Percentiles rank a stretch among this genome's conserved stretches.
phyloP scores from a whole-genome alignment of 2,888 invertebrate species.

The Petrolisthes cinctipes region DNA sequence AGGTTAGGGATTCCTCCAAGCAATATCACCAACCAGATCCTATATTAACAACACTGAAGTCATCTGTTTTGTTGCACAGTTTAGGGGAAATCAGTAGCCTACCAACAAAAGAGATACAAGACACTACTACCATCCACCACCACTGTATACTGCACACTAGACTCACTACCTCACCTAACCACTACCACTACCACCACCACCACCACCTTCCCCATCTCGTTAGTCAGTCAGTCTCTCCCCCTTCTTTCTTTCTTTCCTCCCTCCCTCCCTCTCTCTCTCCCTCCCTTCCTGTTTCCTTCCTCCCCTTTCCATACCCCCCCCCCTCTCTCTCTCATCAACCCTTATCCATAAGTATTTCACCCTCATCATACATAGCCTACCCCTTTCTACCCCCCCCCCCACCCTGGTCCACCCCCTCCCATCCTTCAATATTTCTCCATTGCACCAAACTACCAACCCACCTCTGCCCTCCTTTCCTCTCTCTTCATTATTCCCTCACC shows the following conservation, averaged over 20 bases:
- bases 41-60: no score
- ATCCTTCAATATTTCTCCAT: background rate
- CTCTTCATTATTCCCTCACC: background rate
- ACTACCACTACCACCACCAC: background rate
- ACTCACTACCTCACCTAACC: background rate
- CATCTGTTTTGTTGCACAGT: no score
- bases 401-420: background rate
- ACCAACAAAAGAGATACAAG: no score
- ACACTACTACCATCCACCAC: background rate
- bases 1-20: no score
- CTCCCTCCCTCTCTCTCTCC: background rate
- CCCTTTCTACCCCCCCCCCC: background rate
- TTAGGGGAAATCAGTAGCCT: no score
- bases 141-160: background rate
- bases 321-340: conserved; percentile 10
- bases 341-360: background rate
- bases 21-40: no score
- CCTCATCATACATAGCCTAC: background rate
- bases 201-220: conserved; percentile 10
- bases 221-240: conserved; percentile 2
- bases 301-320: background rate
- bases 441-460: background rate
- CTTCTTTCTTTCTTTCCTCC: background rate
- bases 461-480: background rate
- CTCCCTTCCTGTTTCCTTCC: background rate